Evolutionary conservation across 2,888 invertebrate genomes (phyloP).

Genomic region (Galerucella calmariensis): DNA sequence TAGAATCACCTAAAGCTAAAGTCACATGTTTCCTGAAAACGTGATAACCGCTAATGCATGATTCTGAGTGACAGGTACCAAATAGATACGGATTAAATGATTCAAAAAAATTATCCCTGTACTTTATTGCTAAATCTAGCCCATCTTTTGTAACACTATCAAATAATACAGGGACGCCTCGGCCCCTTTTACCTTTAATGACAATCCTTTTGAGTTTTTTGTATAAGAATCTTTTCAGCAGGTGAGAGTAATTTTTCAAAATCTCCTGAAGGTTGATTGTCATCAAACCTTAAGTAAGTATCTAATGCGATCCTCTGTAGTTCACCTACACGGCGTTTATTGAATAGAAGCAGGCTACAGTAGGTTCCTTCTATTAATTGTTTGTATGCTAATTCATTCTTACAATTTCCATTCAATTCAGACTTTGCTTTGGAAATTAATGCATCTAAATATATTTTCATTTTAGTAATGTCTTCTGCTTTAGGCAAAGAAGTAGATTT

Average conservation of each 20-base stretch:
- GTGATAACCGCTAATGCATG: conserved; percentile 5
- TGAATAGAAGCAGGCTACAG: conserved; percentile 19
- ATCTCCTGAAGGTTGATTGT: conserved; percentile 5
- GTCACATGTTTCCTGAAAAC: conserved; percentile 19
- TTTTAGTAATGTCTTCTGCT: conserved; percentile 39
- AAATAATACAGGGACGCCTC: conserved; percentile 21
- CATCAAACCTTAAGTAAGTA: conserved; percentile 9
- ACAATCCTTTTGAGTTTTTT: conserved; percentile 18
- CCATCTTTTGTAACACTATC: conserved; percentile 10
- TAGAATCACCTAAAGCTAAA: conserved; percentile 23
- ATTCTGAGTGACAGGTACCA: background rate
- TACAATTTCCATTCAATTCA: conserved; percentile 8
- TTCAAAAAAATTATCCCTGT: conserved; percentile 12
- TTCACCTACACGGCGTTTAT: conserved; percentile 23
- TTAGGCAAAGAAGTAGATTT: conserved; percentile 39
- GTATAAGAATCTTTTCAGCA: conserved; percentile 8
- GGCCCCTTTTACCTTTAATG: background rate
- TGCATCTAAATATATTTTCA: conserved; percentile 32
- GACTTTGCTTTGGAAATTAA: background rate
- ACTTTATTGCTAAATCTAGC: background rate
- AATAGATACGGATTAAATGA: conserved; percentile 11
- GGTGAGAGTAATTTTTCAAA: conserved; percentile 19
- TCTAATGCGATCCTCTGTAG: conserved; percentile 14
- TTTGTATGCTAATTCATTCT: conserved; percentile 15
- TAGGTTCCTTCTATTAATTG: conserved; percentile 17